Evolutionary conservation across 2,888 invertebrate species (phyloP), one percentile per base, ranked within the genome.

Genomic region (Thecocarcelia acutangulata): DNA sequence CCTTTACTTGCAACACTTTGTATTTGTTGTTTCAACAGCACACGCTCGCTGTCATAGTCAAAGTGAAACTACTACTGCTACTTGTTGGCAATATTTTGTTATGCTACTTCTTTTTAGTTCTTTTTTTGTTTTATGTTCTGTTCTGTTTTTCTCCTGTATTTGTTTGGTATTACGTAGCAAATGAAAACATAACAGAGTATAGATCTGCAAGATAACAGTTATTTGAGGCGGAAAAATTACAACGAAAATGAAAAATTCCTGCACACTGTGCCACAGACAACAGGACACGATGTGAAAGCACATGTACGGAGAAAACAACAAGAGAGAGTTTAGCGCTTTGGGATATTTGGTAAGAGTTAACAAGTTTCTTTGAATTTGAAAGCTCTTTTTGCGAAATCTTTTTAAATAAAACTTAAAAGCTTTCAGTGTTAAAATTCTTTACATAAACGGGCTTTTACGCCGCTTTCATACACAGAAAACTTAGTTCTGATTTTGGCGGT

Each of bases 51-150:
- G 50, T 37, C 70, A 72, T 79, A 63, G 84, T 83, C 80, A 52
- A 78, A 78, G 61, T 70, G 48, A 69, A 81, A 84, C 81, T 82
- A 82, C 81, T 82, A 17, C 75, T 83, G 80, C 84, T 84, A 84
- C 84, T 84, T 84, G 84, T 84, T 84, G 83, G 79, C 74, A 73
- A 73, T 77, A 76, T 77, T 82, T 77, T 72, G 76, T 66, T 61
- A 80, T 72, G 76, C 80, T 72, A 74, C 63, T 42, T 80, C 61
- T 78, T 80, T 63, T 21, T 48, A 64, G 21, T 73, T 54, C 56
- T 8, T 19, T 73, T 70, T 17, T 11, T 2, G 5, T 9, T 28
- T 46, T 44, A 1, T 33, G 5, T 33, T 15, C n/a, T 37, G 12
- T 50, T 28, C 33, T 46, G 21, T 44, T 37, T 46, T 37, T 37